phyloP scores from a whole-genome alignment of 2,888 invertebrate species.

The Liodrosophila aerea region DNA sequence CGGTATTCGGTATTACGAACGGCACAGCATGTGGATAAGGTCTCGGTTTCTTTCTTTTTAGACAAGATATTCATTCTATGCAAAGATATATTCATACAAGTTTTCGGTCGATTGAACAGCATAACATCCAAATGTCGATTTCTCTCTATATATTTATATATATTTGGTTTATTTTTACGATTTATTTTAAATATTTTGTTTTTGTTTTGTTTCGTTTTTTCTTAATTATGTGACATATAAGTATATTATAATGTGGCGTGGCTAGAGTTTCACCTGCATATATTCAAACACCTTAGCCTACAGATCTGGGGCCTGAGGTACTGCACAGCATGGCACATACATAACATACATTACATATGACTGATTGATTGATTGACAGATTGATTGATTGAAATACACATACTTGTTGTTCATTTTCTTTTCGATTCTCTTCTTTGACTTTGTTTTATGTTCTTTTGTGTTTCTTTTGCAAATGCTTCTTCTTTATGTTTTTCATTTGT shows the following conservation, averaged over 20 bases:
- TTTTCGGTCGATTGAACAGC: conserved; percentile 77
- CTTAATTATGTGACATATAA: conserved; percentile 13
- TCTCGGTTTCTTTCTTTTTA: conserved; percentile 20
- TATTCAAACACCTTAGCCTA: conserved; percentile 49
- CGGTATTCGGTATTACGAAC: conserved; percentile 32
- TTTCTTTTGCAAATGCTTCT: conserved; percentile 36
- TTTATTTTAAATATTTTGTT: conserved; percentile 18
- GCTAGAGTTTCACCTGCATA: conserved; percentile 18
- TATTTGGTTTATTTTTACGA: conserved; percentile 33
- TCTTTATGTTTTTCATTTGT: conserved; percentile 49
- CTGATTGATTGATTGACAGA: conserved; percentile 21
- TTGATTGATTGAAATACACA: conserved; percentile 15
- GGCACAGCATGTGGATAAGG: conserved; percentile 21
- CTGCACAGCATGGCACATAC: conserved; percentile 83
- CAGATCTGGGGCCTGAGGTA: conserved; percentile 79
- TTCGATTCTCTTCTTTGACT: conserved; percentile 15
- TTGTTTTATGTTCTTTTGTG: conserved; percentile 35
- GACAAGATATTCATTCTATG: not conserved
- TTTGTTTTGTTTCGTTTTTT: conserved; percentile 35
- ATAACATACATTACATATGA: conserved; percentile 40
- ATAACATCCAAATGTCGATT: conserved; percentile 82
- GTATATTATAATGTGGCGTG: conserved; percentile 20
- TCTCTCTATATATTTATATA: conserved; percentile 43
- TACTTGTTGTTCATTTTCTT: conserved; percentile 1
- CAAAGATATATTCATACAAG: conserved; percentile 28